Base-by-base conservation (phyloP, 2,113 vertebrate genomes). In the Zingel zingel region DNA sequence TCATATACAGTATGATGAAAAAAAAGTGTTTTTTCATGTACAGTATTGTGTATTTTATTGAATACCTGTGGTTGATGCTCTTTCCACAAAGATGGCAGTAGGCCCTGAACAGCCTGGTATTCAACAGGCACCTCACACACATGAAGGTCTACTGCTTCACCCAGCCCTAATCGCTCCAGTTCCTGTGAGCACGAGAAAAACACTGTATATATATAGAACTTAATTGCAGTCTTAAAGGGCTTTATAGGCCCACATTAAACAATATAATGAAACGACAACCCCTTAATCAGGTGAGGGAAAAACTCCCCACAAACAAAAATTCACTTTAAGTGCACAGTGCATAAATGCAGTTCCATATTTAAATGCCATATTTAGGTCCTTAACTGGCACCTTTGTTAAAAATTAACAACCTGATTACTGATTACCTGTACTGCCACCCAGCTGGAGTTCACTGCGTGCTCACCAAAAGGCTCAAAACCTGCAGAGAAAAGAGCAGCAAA, bases 61-160 rank as follows among this genome's bases (percentile, higher is more conserved):
- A 56, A 2, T 91, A 99, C 98, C 94, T 97, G 95, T 0, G 98
- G 98, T 21, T 96, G 95, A 88, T 97, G 96, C 25, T 96, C 96
- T 78, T 97, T 94, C 98, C 97, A 98, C 15, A 99, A 69, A 0
- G 95, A 96, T 0, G 98, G 98, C 14, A 99, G 95, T n/a, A 98
- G 95, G 1, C 88, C 93, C 89, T 98, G 96, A 23, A 99, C 97
- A 0, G 96, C 95, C 91, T 97, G 90, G 86, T 99, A 99, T 75
- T 99, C 98, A 0, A 99, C 98, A 0, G 98, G 98, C 33, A 99
- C 94, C 89, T 99, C 97, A 0, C 96, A 96, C 73, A 99, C 95
- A 0, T 96, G 91, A 19, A 99, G 96, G 58, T 98, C 96, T 64
- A 98, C 94, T 0, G 92, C 92, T 0, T 96, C 94, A 0, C 97